A percentile compares a stretch with the other conserved stretches of the same genome.
phyloP scores from a whole-genome alignment of 1,140 invertebrate species.

The Trichogramma pretiosum region DNA sequence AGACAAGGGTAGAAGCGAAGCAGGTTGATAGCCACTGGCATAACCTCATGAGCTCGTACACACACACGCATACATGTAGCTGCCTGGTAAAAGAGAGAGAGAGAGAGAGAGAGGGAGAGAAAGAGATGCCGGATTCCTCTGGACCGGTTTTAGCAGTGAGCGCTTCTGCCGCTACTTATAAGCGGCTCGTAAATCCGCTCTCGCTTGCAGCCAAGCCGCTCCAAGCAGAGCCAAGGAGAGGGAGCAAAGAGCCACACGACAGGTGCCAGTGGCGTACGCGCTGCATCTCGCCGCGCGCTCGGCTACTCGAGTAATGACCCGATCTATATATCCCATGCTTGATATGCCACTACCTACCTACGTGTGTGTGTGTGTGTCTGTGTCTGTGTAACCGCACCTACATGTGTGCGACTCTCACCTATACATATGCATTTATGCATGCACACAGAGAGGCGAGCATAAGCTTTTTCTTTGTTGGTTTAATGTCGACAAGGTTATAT shows the following conservation, averaged over 20 bases:
- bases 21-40: constrained; percentile 28
- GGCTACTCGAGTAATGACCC: constrained; percentile 26
- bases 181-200: constrained; percentile 17
- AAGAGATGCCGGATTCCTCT: constrained; percentile 11
- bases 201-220: constrained; percentile 5
- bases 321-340: constrained; percentile 32
- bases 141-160: too few relatives aligned
- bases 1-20: background rate
- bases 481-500: background rate
- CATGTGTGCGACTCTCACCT: constrained; percentile 11
- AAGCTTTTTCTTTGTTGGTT: background rate
- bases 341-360: constrained; percentile 4
- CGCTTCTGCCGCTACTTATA: constrained; percentile 8
- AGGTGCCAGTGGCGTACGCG: constrained; percentile 40
- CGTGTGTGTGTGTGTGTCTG: background rate
- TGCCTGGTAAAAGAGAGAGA: background rate
- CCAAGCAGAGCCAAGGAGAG: background rate
- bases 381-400: background rate
- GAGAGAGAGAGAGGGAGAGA: too few relatives aligned
- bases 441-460: background rate
- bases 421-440: constrained; percentile 8
- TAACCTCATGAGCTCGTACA: constrained; percentile 1
- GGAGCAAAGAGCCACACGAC: constrained; percentile 33
- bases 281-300: background rate
- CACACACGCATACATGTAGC: constrained; percentile 3